Evolutionary conservation across 2,888 invertebrate species (phyloP).

Genomic region (Lobophora halterata): DNA sequence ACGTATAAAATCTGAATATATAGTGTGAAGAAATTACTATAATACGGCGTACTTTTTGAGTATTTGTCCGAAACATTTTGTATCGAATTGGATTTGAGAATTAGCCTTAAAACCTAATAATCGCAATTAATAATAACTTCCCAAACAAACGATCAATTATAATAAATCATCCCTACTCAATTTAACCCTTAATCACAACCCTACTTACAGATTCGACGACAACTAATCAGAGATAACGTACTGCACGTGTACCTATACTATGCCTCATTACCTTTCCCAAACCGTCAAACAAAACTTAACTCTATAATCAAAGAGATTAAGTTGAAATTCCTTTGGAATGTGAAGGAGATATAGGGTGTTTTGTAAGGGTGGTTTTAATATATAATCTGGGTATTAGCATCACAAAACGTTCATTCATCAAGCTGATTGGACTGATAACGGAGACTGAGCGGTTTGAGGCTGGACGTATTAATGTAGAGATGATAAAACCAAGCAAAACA

Average conservation of each 20-base stretch:
- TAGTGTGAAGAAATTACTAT: too few relatives aligned
- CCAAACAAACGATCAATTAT: conserved; percentile 45
- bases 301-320: neutral
- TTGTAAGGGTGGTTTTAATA: conserved; percentile 30
- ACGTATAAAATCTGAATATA: too few relatives aligned
- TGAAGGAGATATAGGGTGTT: conserved; percentile 13
- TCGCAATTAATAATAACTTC: too few relatives aligned
- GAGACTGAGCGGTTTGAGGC: conserved; percentile 37
- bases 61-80: too few relatives aligned
- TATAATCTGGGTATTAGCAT: conserved; percentile 48
- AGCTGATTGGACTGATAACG: conserved; percentile 68
- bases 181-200: conserved; percentile 54
- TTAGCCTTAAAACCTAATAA: too few relatives aligned
- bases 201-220: conserved; percentile 31
- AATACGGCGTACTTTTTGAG: too few relatives aligned
- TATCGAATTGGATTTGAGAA: conserved; percentile 1
- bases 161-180: conserved; percentile 73
- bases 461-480: conserved; percentile 40
- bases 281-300: conserved; percentile 18
- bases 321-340: conserved; percentile 5
- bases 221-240: conserved; percentile 58
- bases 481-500: conserved; percentile 39
- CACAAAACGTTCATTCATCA: conserved; percentile 78
- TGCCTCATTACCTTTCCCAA: conserved; percentile 47
- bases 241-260: conserved; percentile 62